Base-by-base conservation (phyloP, 2,113 vertebrate genomes). In the Lucifuga dentata region DNA sequence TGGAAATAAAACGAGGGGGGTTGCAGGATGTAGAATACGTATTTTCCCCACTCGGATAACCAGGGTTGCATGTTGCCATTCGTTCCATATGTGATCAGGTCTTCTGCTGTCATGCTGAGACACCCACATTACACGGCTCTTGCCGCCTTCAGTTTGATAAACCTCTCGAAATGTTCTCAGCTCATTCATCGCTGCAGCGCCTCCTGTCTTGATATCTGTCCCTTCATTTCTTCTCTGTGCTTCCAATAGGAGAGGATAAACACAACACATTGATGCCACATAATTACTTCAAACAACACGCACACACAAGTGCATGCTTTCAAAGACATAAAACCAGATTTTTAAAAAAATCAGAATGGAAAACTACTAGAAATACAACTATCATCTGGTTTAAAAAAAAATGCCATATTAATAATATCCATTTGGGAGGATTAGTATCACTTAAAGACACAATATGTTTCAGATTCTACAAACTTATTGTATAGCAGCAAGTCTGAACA, bases 91-190 rank as follows among this genome's bases (percentile, higher is more conserved):
- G 63, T 53, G 65, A 76, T 68, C 59, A 11, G 65, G 36, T 56
- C 40, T 40, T 52, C 75, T 12, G 67, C 72, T 53, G 83, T 55
- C 68, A 39, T 1, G 46, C 71, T 11, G 44, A 73, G 71, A 69
- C 68, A 46, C 76, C 70, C 12, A 50, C 77, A 85, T 90, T 80
- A 81, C 83, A 88, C 45, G 68, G 64, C 64, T 81, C 77, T 76
- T 24, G 68, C 44, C 72, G 24, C 67, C 56, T 2, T 33, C 48
- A 26, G 19, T 79, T 84, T 85, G 76, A 91, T 79, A 80, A 70
- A 81, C 88, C 86, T 40, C 49, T 82, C 35, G 53, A 45, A 67
- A 69, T 17, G 61, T 61, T 74, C 41, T 41, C 65, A 63, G 65
- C 58, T 80, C 65, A 62, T 63, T 80, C 68, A 55, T 33, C 50